phyloP scores from a whole-genome alignment of 2,113 vertebrate genomes.

The Morone chrysops region DNA sequence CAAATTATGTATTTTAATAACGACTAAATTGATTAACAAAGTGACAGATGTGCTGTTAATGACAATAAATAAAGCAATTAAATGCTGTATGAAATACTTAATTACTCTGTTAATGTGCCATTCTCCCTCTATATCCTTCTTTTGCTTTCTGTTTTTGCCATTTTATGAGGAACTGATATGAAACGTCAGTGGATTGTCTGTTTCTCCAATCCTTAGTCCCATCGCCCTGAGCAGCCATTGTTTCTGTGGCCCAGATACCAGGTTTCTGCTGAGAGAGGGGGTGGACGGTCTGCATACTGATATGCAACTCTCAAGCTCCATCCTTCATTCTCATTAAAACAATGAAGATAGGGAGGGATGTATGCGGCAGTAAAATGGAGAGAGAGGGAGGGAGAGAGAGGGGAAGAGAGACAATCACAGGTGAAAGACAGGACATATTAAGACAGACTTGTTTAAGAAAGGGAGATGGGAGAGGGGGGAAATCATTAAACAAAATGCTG shows the following conservation, averaged over 20 bases:
- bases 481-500: slow-evolving; percentile 51
- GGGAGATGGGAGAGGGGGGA: slow-evolving; percentile 15
- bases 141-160: not conserved
- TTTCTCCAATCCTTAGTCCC: slow-evolving; percentile 26
- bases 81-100: not conserved
- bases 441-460: slow-evolving; percentile 6
- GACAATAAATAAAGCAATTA: not conserved
- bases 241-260: slow-evolving; percentile 42
- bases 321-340: slow-evolving; percentile 51
- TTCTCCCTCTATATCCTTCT: not conserved
- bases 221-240: slow-evolving; percentile 36
- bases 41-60: not conserved
- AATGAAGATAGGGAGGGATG: slow-evolving; percentile 18
- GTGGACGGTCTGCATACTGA: slow-evolving; percentile 54
- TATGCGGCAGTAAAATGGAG: not conserved
- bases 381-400: slow-evolving; percentile 1
- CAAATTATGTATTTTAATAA: not conserved
- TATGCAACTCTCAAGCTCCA: slow-evolving; percentile 15
- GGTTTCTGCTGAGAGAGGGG: slow-evolving; percentile 37
- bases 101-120: not conserved
- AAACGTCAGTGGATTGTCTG: slow-evolving; percentile 27
- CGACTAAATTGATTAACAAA: not conserved
- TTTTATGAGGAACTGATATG: slow-evolving; percentile 5
- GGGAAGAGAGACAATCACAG: not conserved
- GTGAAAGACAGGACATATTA: slow-evolving; percentile 43